phyloP scores from a whole-genome alignment of 2,113 vertebrate genomes.

The Lepisosteus oculatus region DNA sequence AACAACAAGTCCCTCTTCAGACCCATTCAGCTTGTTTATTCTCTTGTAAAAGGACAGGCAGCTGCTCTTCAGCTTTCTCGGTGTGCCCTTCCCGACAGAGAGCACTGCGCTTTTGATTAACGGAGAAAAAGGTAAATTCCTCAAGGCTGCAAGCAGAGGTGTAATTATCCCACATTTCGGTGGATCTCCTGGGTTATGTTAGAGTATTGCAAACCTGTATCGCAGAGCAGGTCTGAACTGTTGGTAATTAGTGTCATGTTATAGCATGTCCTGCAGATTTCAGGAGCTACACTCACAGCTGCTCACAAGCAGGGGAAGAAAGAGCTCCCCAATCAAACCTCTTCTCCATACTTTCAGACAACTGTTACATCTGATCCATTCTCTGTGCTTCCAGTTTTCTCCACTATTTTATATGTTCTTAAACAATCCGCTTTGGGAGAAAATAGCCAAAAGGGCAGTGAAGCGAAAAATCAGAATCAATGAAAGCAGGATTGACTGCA shows the following conservation, averaged over 20 bases:
- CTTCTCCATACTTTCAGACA: conserved; percentile 28
- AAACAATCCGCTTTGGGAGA: conserved; percentile 9
- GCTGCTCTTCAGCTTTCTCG: conserved; percentile 27
- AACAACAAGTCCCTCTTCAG: neutral
- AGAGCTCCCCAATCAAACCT: conserved; percentile 5
- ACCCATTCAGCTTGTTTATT: too few relatives aligned
- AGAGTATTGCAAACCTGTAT: neutral
- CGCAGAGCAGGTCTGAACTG: neutral
- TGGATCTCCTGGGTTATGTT: too few relatives aligned
- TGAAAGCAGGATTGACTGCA: too few relatives aligned
- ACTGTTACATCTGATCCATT: conserved; percentile 30
- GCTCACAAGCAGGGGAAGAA: neutral
- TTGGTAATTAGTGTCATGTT: conserved; percentile 12
- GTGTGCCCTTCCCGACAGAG: conserved; percentile 21
- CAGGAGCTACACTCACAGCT: conserved; percentile 4
- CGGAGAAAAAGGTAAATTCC: too few relatives aligned
- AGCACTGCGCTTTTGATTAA: neutral
- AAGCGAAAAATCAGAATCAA: too few relatives aligned
- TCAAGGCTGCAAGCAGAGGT: neutral
- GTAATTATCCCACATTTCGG: too few relatives aligned
- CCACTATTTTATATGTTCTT: conserved; percentile 18
- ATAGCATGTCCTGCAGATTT: neutral
- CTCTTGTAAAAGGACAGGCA: too few relatives aligned
- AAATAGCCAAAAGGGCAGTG: too few relatives aligned
- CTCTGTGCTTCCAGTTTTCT: conserved; percentile 6